Evolutionary conservation across 2,888 invertebrate species (phyloP), one percentile per base, ranked within the genome.

Genomic region (Hartigia nigra): DNA sequence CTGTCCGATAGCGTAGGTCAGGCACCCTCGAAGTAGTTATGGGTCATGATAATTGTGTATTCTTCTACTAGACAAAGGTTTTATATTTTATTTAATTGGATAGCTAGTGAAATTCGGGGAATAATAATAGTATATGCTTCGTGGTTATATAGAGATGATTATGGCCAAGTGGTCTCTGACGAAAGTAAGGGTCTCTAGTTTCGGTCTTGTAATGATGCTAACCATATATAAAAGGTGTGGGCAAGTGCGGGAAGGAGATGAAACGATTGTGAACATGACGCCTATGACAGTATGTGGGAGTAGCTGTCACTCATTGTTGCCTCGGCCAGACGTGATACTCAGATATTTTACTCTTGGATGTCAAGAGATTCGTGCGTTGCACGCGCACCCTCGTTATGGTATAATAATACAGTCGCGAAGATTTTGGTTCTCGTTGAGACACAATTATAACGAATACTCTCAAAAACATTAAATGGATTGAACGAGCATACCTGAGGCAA

Each of bases 291-390:
- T 88, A 86, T 88, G 91, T 91, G 90, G 90, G 91, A 91, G 91
- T 89, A 85, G 85, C 90, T 91, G 91, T 91, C 91, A 91, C 86
- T 91, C 91, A 90, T 90, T 90, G 88, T 90, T 90, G 89, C 81
- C 80, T 82, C 77, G 82, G 81, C 83, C 82, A 83, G 86, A 85
- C 86, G 84, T 87, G 88, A 86, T 87, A 86, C 82, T 85, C 84
- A 83, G 82, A 83, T 83, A 69, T 77, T 84, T 85, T 86, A 86
- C 83, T 83, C 82, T 83, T 79, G 80, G 84, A 82, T 83, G 84
- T 81, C 80, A 78, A 32, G 74, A 79, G 80, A 78, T 78, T 80
- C 81, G 81, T 74, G 83, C 82, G 83, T 86, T 83, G 79, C 79
- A 75, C 82, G 80, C 81, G 80, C 83, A 83, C 82, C 82, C 83